Evolutionary conservation across 2,797 vertebrate species (phyloP).

Genomic region (Macrochelys suwanniensis): DNA sequence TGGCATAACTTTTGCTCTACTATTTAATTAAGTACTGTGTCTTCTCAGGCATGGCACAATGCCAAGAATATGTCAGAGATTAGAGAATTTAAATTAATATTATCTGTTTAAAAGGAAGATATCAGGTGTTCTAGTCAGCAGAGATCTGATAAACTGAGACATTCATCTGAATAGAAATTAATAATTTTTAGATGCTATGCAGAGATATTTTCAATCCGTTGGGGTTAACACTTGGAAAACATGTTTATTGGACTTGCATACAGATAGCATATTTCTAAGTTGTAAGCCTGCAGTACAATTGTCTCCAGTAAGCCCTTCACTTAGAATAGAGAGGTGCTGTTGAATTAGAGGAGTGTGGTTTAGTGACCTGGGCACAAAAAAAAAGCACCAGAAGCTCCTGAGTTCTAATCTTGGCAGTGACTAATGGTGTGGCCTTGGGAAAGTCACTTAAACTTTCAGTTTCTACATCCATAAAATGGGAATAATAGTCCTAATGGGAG

Average conservation of each 20-base stretch:
- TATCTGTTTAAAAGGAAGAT: neutral
- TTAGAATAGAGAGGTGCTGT: slow-evolving; percentile 32
- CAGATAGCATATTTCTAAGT: slow-evolving; percentile 48
- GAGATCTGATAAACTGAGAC: slow-evolving; percentile 35
- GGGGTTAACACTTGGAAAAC: slow-evolving; percentile 61
- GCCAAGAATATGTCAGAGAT: neutral
- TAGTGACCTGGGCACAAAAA: neutral
- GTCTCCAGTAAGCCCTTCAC: slow-evolving; percentile 48
- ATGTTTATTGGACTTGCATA: neutral
- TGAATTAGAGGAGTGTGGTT: neutral
- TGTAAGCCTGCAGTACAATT: slow-evolving; percentile 36
- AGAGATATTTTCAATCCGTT: slow-evolving; percentile 59
- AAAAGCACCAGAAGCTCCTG: neutral
- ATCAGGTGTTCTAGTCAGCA: slow-evolving; percentile 38
- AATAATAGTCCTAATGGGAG: neutral
- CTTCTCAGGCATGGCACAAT: neutral
- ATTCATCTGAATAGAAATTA: slow-evolving; percentile 67
- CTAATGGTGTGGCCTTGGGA: too few relatives aligned
- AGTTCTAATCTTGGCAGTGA: neutral
- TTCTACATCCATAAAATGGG: neutral
- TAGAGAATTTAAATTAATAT: slow-evolving; percentile 20
- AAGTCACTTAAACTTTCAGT: too few relatives aligned
- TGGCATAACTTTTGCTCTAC: neutral
- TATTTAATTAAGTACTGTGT: neutral
- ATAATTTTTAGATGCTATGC: slow-evolving; percentile 54